phyloP scores from a whole-genome alignment of 2,888 invertebrate genomes.

The Kuschelorhynchus macadamiae region DNA sequence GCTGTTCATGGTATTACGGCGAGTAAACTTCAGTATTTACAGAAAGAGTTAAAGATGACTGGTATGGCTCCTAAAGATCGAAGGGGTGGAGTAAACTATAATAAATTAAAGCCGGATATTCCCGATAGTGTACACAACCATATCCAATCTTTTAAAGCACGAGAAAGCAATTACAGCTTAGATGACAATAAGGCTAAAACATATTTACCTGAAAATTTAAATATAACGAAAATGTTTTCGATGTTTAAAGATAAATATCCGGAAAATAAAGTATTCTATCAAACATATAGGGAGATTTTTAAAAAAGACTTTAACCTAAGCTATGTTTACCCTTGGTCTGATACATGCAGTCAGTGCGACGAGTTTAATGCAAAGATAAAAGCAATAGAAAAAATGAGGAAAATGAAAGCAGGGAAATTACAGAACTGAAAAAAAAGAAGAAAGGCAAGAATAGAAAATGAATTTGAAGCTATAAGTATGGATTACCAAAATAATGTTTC shows the following conservation, averaged over 20 bases:
- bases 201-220: neutral
- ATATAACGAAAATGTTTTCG: neutral
- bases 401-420: no score
- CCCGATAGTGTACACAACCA: neutral
- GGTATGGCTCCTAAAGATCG: constrained; percentile 9
- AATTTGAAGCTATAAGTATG: no score
- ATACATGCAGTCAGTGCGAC: no score
- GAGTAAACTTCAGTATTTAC: constrained; percentile 20
- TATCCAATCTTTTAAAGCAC: constrained; percentile 1
- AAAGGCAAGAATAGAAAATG: no score
- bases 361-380: neutral
- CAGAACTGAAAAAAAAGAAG: no score
- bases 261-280: no score
- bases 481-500: no score
- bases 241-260: no score
- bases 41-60: constrained; percentile 16
- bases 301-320: no score
- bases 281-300: no score
- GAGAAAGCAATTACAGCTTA: neutral
- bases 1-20: constrained; percentile 15
- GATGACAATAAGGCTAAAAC: neutral
- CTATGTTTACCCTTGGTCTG: no score
- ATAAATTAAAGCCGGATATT: neutral
- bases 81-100: constrained; percentile 1
- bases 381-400: neutral